phyloP scores from a whole-genome alignment of 2,888 invertebrate species.

The Pogonocherus hispidulus region DNA sequence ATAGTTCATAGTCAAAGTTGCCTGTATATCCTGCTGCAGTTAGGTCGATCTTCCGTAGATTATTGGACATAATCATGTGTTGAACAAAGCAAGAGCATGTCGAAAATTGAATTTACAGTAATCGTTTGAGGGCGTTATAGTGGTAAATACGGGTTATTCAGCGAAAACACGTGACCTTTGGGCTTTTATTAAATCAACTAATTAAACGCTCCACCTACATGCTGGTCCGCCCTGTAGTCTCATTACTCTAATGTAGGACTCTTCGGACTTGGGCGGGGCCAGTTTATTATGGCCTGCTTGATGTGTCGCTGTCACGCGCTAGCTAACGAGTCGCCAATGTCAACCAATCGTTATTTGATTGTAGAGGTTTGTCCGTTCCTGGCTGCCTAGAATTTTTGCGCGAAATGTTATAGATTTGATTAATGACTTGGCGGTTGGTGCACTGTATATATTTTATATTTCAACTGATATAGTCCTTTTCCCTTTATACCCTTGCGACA shows the following conservation, averaged over 20 bases:
- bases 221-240: conserved; percentile 60
- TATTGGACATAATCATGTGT: conserved; percentile 39
- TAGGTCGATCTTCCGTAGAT: background rate
- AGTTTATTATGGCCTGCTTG: conserved; percentile 55
- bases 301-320: conserved; percentile 64
- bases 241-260: conserved; percentile 65
- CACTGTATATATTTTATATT: conserved; percentile 13
- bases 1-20: too few species aligned
- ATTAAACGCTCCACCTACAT: conserved; percentile 67
- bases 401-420: conserved; percentile 29
- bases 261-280: conserved; percentile 60
- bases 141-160: conserved; percentile 11
- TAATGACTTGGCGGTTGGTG: conserved; percentile 20
- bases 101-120: conserved; percentile 48
- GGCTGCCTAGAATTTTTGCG: conserved; percentile 31
- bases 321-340: conserved; percentile 51
- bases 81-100: conserved; percentile 43
- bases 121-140: conserved; percentile 37
- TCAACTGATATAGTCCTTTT: conserved; percentile 29
- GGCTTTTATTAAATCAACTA: conserved; percentile 60
- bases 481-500: conserved; percentile 29
- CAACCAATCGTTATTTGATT: conserved; percentile 59
- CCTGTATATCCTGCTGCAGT: too few species aligned
- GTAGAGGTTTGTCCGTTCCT: conserved; percentile 49
- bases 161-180: conserved; percentile 21